Base-by-base conservation (phyloP, 2,113 vertebrate genomes). In the Otus sunia region DNA sequence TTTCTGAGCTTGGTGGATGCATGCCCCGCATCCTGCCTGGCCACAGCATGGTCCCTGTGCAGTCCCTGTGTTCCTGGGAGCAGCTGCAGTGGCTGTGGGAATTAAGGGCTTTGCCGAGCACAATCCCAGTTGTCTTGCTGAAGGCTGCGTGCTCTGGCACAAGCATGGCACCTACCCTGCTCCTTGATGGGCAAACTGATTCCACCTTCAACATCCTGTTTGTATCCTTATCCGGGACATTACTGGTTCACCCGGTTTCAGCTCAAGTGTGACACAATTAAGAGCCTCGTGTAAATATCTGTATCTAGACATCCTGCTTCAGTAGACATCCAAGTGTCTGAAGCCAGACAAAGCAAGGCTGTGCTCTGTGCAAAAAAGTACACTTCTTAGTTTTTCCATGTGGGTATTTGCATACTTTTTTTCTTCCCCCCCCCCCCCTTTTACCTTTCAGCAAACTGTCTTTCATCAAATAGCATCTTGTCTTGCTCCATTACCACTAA, bases 41-140 rank as follows among this genome's bases (percentile, higher is more conserved):
- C 64, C 30, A 15, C 3, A 3, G 43, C 47, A 22, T 3, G 34
- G 27, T 12, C 53, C 21, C 74, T 43, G 32, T 45, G 71, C n/a
- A 68, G 49, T 27, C 32, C 63, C 53, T 26, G 55, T 3, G 0
- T 7, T 55, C 66, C 91, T 63, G 55, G 62, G 50, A 92, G 67
- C 55, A 37, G 75, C 8, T 74, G 60, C 49, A 76, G 8, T n/a
- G 52, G 43, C 88, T 88, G 62, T 47, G 41, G 68, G 29, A 66
- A 41, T 62, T 3, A 17, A 0, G 5, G 12, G 56, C 64, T 47
- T 39, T 6, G 5, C 45, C 0, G 0, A 60, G 69, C 64, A 34
- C n/a, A 37, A 37, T 34, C 86, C 50, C 23, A 71, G 1, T 4
- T 73, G 37, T 16, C 66, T 67, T 45, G 32, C 63, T 77, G 83